phyloP scores from a whole-genome alignment of 2,113 vertebrate genomes.

The Apistogramma diplotaenia region DNA sequence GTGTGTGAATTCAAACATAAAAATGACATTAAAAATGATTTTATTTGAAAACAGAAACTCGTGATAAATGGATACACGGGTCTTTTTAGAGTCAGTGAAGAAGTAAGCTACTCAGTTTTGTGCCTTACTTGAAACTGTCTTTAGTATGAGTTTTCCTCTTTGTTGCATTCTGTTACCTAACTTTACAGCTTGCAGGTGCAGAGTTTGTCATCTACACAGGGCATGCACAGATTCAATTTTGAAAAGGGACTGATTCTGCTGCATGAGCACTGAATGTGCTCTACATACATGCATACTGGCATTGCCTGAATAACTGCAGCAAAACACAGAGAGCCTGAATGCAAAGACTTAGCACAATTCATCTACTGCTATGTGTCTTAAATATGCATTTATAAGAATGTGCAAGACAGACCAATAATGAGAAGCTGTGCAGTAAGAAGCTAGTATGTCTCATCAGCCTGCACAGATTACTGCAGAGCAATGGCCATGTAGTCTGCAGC shows the following conservation, averaged over 20 bases:
- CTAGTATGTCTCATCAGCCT: conserved; percentile 25
- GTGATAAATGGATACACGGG: not conserved
- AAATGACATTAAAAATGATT: not conserved
- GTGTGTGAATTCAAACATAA: not conserved
- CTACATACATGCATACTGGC: too few species aligned
- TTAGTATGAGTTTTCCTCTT: not conserved
- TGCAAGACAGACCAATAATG: not conserved
- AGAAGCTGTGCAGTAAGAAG: conserved; percentile 22
- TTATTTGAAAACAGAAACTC: not conserved
- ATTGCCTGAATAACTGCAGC: not conserved
- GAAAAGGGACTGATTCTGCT: not conserved
- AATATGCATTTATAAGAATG: not conserved
- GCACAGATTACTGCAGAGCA: conserved; percentile 32
- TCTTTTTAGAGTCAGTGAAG: not conserved
- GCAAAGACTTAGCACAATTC: not conserved
- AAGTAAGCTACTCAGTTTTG: not conserved
- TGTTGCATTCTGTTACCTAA: not conserved
- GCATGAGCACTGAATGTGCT: not conserved
- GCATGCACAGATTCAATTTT: not conserved
- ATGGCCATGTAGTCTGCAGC: conserved; percentile 18
- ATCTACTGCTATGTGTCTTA: not conserved
- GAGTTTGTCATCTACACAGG: not conserved
- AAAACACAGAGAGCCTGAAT: not conserved
- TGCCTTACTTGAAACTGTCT: not conserved
- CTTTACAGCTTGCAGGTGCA: not conserved